Base-by-base conservation (phyloP, 23 tunicate species). In the Halocynthia aurantium region DNA sequence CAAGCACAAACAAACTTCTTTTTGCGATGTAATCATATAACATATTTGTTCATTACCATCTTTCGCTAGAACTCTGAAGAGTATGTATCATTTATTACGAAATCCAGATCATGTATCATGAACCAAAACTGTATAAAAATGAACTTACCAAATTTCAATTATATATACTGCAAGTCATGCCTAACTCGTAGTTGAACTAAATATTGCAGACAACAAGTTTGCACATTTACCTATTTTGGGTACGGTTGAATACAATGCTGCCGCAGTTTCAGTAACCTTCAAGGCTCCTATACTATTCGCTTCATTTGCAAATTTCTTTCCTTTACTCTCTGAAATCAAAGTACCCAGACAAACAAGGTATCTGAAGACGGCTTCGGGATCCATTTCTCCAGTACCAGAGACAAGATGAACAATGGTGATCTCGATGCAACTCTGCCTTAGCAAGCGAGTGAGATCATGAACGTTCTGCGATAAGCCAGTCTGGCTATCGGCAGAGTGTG, bases 301-400 rank as follows among this genome's bases (percentile, higher is more conserved):
- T 31, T 55, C 78, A 5, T 76, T 69, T 76, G 57, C 66, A 12
- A 53, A 74, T 56, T 19, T 74, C 19, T 80, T 85, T 12, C 58
- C 68, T 12, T 78, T 67, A 52, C 81, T 63, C 6, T 68, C 82
- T 20, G 56, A 61, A 19, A 86, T 52, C 57, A 86, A 51, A 8
- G 92, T 86, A 17, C 92, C 92, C 0, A 86, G 21, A 51, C 86
- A 79, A 15, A 86, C 92, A 12, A 86, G 53, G 63, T 82, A 76
- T 19, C 92, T 76, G 57, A 86, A 86, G 40, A 55, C 20, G 51
- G 92, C 92, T 58, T 86, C 92, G 53, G 92, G n/a, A 20, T 56
- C 69, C 10, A 79, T 50, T 22, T 18, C 15, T 21, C 52, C 56
- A 1, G 61, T 57, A 6, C 60, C 78, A 17, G 76, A 67, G 22